Conservation (phyloP, 2,797 vertebrate species). For the Notoglanidium macrostoma region DNA sequence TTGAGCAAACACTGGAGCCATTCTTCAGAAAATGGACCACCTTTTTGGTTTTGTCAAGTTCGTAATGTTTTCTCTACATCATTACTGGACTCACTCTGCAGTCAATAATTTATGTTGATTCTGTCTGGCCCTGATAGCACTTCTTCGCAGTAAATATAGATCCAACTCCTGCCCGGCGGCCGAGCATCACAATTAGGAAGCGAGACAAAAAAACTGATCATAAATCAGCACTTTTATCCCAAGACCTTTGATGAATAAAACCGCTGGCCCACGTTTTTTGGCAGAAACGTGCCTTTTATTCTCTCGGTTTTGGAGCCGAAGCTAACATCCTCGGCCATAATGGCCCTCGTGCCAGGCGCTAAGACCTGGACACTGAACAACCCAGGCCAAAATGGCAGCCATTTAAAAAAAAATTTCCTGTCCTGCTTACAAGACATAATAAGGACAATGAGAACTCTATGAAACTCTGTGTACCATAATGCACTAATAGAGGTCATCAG, state of each 20-base stretch:
- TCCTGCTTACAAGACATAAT: conserved; percentile 15
- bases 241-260: conserved; percentile 25
- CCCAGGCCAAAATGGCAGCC: conserved; percentile 37
- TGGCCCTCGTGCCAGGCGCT: conserved; percentile 11
- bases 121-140: conserved; percentile 25
- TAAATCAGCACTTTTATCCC: conserved; percentile 31
- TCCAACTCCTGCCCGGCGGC: conserved; percentile 4
- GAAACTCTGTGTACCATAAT: conserved; percentile 68
- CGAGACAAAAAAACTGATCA: conserved; percentile 32
- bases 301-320: conserved; percentile 19
- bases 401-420: conserved; percentile 56
- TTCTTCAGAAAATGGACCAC: neutral
- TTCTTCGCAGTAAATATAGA: neutral
- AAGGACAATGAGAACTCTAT: conserved; percentile 66
- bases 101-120: conserved; percentile 13
- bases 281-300: conserved; percentile 30
- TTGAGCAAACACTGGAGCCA: neutral
- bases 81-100: neutral
- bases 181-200: conserved; percentile 33
- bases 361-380: conserved; percentile 21
- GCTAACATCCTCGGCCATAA: conserved; percentile 21
- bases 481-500: conserved; percentile 76
- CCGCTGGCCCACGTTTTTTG: conserved; percentile 30
- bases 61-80: neutral
- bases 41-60: neutral